Base-by-base conservation (phyloP, 2,888 invertebrate species). In the Leptinotarsa peninsularis region DNA sequence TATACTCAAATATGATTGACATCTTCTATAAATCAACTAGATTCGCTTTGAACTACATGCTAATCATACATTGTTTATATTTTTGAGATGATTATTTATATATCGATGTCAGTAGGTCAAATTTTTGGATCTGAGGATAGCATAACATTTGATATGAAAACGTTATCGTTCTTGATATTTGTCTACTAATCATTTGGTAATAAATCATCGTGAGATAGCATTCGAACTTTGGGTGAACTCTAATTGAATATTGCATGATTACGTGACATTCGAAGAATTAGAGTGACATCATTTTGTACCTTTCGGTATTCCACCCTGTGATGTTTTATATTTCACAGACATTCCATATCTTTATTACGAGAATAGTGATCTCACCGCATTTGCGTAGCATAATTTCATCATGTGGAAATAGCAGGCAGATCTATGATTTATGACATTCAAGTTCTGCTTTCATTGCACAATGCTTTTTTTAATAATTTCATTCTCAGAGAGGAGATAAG, bases 41-140 rank as follows among this genome's bases (percentile, higher is more conserved):
- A 1, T 33, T 7, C 33, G 7, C 33, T 33, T 33, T 33, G 33
- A 33, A 33, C 33, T 33, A 33, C 33, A 43, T 43, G 4, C n/a
- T 52, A 14, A n/a, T 15, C 15, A 52, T 52, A 52, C 18, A 23
- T 15, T 23, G 58, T 58, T 58, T 58, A 58, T 23, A 23, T 4
- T 58, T 14, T 10, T 58, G 58, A 58, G 14, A 21, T 18, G 14
- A n/a, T 58, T 58, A 23, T 58, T 58, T 23, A 58, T 23, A 21
- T 58, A 58, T 21, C 14, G 23, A 58, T 58, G 58, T 58, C 58
- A 27, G 21, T 58, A 23, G 58, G 58, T 58, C 23, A 58, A 14
- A 23, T 58, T 18, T 13, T 58, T 58, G 14, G 23, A 58, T 23
- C 58, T 10, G 18, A 21, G 23, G 13, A 21, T 21, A 18, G 58